Evolutionary conservation across 2,113 vertebrate genomes (phyloP).

Genomic region (Furnarius figulus): DNA sequence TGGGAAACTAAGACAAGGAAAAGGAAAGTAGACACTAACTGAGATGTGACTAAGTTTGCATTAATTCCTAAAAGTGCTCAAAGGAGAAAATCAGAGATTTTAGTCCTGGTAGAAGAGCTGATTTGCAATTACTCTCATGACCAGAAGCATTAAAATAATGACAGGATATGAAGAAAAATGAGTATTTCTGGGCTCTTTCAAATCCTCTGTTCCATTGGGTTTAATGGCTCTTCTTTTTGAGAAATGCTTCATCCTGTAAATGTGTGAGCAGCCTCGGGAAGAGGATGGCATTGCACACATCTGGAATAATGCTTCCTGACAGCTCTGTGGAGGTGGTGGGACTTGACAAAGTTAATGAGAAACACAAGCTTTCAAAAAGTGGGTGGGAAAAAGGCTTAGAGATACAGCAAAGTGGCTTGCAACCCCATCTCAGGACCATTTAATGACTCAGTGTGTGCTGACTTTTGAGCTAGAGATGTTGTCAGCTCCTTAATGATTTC

Average conservation of each 20-base stretch:
- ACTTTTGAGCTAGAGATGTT: neutral
- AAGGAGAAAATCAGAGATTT: neutral
- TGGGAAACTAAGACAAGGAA: neutral
- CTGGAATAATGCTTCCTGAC: neutral
- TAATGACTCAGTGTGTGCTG: neutral
- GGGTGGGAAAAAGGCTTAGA: neutral
- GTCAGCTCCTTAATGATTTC: conserved; percentile 10
- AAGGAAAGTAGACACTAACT: neutral
- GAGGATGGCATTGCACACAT: conserved; percentile 8
- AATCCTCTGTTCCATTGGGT: neutral
- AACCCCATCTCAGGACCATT: neutral
- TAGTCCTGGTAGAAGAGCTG: neutral
- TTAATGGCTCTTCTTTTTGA: neutral
- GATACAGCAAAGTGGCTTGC: neutral
- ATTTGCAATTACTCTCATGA: neutral
- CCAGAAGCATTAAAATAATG: neutral
- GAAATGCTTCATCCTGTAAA: neutral
- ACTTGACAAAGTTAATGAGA: conserved; percentile 15
- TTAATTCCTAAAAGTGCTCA: neutral
- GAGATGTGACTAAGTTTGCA: neutral
- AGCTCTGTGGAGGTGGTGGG: conserved; percentile 14
- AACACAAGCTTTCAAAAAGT: conserved; percentile 9
- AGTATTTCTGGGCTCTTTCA: neutral
- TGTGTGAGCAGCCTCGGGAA: neutral
- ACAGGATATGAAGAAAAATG: neutral